phyloP scores from a whole-genome alignment of 2,113 vertebrate species.

The Genyomyrus donnyi region DNA sequence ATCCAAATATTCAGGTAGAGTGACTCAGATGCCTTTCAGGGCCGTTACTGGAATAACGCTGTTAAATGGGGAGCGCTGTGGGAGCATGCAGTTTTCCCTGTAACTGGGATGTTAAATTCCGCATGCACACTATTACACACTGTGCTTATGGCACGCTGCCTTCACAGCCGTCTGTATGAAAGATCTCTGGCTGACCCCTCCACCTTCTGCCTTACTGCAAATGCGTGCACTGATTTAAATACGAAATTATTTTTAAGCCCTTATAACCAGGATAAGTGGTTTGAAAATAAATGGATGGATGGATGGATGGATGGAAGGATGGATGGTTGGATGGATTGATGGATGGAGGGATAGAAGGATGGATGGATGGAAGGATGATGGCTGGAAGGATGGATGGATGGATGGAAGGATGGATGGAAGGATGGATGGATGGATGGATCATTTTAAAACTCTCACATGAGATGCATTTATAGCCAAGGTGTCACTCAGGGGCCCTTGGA shows the following conservation, averaged over 20 bases:
- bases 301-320: neutral
- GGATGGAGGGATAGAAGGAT: too few species aligned
- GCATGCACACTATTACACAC: neutral
- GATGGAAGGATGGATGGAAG: too few species aligned
- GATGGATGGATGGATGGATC: neutral
- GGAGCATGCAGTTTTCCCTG: neutral
- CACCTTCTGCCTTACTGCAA: neutral
- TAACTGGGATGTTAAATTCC: neutral
- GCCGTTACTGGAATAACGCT: neutral
- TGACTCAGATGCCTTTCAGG: neutral
- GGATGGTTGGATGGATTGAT: too few species aligned
- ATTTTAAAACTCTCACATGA: neutral
- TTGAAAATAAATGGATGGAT: neutral
- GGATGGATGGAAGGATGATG: too few species aligned
- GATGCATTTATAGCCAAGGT: neutral
- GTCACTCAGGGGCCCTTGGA: too few species aligned
- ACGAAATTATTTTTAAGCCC: neutral
- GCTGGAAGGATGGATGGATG: neutral
- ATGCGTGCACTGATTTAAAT: neutral
- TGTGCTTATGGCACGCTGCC: neutral
- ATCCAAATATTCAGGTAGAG: slow-evolving; percentile 80
- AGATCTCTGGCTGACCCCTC: neutral
- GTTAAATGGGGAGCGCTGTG: neutral
- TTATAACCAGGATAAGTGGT: neutral
- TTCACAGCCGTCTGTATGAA: neutral